These are phyloP conservation scores for Drosophila santomea DNA, from an alignment of 1,140 invertebrate species.

Conservation along the genomic window DNA sequence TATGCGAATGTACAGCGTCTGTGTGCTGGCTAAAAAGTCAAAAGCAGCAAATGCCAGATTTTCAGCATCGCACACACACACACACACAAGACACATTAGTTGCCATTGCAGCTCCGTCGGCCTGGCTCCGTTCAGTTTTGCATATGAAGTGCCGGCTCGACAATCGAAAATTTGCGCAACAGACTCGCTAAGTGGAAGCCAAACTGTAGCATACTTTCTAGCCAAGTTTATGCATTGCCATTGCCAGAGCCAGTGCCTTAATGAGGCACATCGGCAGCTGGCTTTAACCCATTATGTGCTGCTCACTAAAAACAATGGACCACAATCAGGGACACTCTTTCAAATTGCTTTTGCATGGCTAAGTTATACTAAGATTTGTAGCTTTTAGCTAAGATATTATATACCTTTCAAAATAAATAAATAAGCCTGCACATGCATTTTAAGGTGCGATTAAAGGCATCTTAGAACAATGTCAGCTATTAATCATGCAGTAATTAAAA, in stretches of 20 bases:
- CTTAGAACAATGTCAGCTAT: too few relatives aligned
- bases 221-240: slow-evolving; percentile 62
- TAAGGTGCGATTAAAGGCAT: too few relatives aligned
- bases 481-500: slow-evolving; percentile 1
- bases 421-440: too few relatives aligned
- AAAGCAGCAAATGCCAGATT: slow-evolving; percentile 79
- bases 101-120: slow-evolving; percentile 37
- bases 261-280: slow-evolving; percentile 42
- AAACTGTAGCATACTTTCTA: slow-evolving; percentile 71
- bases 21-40: slow-evolving; percentile 65
- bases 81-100: slow-evolving; percentile 23
- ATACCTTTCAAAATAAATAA: too few relatives aligned
- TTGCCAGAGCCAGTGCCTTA: slow-evolving; percentile 42
- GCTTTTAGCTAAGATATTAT: too few relatives aligned
- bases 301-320: neutral
- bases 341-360: neutral
- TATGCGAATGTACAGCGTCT: slow-evolving; percentile 1
- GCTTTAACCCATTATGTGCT: slow-evolving; percentile 23
- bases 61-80: slow-evolving; percentile 49
- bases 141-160: slow-evolving; percentile 80
- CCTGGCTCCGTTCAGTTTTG: slow-evolving; percentile 57
- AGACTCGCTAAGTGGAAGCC: slow-evolving; percentile 75
- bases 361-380: too few relatives aligned
- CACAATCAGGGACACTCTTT: neutral
- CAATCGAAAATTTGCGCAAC: slow-evolving; percentile 80